phyloP scores from a whole-genome alignment of 2,888 invertebrate genomes.

The Exocentrus adspersus region DNA sequence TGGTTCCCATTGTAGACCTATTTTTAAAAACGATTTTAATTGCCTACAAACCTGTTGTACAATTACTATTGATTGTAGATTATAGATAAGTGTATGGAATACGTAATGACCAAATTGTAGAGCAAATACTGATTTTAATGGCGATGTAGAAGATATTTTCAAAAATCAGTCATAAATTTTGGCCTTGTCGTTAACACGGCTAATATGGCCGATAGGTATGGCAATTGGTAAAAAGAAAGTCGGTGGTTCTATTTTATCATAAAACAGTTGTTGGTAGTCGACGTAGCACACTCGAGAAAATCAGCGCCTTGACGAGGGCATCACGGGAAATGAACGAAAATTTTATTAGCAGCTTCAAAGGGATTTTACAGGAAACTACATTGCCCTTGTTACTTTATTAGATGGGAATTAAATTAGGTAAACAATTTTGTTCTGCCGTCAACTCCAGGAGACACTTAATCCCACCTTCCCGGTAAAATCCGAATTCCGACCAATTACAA shows the following conservation, averaged over 20 bases:
- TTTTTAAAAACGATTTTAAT: no score
- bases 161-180: no score
- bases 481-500: conserved; percentile 1
- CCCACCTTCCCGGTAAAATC: background rate
- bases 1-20: no score
- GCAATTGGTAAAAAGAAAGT: no score
- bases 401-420: conserved; percentile 26
- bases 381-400: conserved; percentile 23
- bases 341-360: conserved; percentile 15
- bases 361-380: conserved; percentile 16
- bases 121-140: no score
- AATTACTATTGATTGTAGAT: no score
- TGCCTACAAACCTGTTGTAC: no score
- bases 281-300: conserved; percentile 8
- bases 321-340: conserved; percentile 7
- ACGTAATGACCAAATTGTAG: no score
- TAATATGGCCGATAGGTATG: no score
- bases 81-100: no score
- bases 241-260: background rate
- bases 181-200: no score
- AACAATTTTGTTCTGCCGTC: conserved; percentile 24
- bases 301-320: background rate
- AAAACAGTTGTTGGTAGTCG: background rate
- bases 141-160: no score
- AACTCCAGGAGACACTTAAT: background rate